A percentile compares a stretch with the other conserved stretches of the same genome.
Conservation (phyloP, 1,140 invertebrate species). For the Galendromus occidentalis region DNA sequence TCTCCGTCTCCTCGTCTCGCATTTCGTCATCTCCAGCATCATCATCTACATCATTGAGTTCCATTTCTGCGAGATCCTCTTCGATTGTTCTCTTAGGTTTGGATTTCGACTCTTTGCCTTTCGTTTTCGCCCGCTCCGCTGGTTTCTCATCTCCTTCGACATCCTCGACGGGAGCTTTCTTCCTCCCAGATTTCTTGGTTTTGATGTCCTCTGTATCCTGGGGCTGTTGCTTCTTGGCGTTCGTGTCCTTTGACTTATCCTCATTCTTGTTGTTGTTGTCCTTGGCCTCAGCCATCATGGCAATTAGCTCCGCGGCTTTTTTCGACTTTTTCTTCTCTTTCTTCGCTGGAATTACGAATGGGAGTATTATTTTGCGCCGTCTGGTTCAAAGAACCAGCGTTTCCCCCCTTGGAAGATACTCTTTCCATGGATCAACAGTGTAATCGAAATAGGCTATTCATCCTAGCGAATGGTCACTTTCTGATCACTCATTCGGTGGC, state of each 20-base stretch:
- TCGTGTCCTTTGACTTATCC: background rate
- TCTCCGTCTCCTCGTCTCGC: constrained; percentile 11
- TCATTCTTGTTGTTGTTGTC: background rate
- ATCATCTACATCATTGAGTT: constrained; percentile 7
- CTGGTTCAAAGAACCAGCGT: too few species aligned
- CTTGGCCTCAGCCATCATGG: background rate
- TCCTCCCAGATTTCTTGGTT: background rate
- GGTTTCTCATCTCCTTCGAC: background rate
- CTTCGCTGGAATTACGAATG: background rate
- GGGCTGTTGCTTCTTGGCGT: background rate
- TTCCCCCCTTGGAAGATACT: too few species aligned
- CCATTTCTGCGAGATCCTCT: background rate
- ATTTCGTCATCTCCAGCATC: constrained; percentile 14
- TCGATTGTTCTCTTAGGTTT: constrained; percentile 13
- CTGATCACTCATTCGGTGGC: too few species aligned
- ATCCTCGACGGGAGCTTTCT: background rate
- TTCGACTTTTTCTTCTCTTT: background rate
- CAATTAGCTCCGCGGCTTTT: background rate
- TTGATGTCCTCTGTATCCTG: background rate
- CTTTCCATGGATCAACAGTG: too few species aligned
- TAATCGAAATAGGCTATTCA: too few species aligned
- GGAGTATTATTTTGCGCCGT: too few species aligned
- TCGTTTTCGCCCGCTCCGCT: constrained; percentile 15
- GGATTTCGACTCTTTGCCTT: constrained; percentile 13
- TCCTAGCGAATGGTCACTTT: too few species aligned